Percentiles rank a stretch among this genome's conserved stretches.
Conservation (phyloP, 2,797 vertebrate genomes). For the Rallus crepitans region DNA sequence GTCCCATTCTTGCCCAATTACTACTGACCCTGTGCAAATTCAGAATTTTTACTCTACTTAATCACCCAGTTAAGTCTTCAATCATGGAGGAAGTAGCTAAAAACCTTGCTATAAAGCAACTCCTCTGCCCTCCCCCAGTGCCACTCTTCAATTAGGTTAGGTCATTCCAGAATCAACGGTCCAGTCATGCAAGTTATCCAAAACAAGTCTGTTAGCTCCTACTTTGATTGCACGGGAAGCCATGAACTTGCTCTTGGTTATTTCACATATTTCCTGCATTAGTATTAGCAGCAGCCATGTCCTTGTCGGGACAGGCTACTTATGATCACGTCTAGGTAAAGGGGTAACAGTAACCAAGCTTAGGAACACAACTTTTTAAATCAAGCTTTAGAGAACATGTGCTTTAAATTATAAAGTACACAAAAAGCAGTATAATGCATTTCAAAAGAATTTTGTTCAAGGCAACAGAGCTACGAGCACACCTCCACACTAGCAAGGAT, state of each 20-base stretch:
- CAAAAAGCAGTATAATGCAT: background rate
- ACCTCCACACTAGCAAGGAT: background rate
- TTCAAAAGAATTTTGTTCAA: background rate
- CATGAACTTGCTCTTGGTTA: background rate
- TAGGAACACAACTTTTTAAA: background rate
- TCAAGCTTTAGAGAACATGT: background rate
- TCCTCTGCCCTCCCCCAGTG: background rate
- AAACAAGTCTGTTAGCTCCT: background rate
- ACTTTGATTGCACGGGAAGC: background rate
- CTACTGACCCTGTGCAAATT: background rate
- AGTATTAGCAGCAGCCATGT: background rate
- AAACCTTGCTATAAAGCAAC: background rate
- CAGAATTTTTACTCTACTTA: background rate
- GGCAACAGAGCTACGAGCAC: background rate
- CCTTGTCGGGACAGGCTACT: background rate
- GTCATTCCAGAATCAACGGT: slow-evolving; percentile 1
- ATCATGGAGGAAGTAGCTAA: background rate
- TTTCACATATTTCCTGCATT: background rate
- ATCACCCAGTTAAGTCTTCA: background rate
- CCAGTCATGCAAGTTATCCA: background rate
- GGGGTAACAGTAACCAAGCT: background rate
- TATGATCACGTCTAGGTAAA: background rate
- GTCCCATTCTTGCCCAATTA: background rate
- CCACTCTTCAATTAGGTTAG: background rate
- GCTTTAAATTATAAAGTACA: background rate